These are phyloP conservation scores for Morinoia aosen DNA, from an alignment of 2,888 invertebrate genomes.

Conservation along the genomic window DNA sequence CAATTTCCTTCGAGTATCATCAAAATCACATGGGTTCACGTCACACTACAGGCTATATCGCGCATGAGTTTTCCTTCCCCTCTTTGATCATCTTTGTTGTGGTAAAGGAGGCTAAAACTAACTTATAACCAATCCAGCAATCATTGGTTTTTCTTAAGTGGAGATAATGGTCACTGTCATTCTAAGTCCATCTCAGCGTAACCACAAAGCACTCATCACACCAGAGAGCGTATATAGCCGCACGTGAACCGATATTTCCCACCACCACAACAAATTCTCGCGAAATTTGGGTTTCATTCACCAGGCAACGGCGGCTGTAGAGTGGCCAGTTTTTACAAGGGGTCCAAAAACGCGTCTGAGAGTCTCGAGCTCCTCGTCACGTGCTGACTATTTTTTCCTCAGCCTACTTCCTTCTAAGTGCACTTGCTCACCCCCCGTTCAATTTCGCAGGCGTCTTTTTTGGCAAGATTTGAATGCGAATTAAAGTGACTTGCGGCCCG, in stretches of 20 bases:
- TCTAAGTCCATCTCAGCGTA: too few relatives aligned
- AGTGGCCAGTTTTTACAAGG: background rate
- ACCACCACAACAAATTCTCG: background rate
- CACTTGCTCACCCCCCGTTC: background rate
- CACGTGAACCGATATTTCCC: background rate
- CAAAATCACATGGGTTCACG: too few relatives aligned
- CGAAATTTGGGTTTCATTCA: background rate
- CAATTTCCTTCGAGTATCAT: too few relatives aligned
- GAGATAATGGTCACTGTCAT: too few relatives aligned
- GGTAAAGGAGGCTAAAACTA: too few relatives aligned
- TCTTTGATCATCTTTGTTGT: too few relatives aligned
- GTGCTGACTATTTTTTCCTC: background rate
- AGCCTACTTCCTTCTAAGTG: background rate
- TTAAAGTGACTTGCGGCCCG: background rate
- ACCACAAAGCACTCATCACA: too few relatives aligned
- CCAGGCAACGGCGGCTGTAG: background rate
- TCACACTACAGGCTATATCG: too few relatives aligned
- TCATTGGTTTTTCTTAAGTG: too few relatives aligned
- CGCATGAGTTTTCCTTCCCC: too few relatives aligned
- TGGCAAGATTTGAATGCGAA: background rate
- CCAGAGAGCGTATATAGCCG: background rate
- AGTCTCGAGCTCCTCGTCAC: background rate
- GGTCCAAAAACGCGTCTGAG: background rate
- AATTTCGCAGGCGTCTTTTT: background rate
- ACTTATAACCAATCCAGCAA: too few relatives aligned